Conservation (phyloP, 2,888 invertebrate genomes). For the Adelphocoris suturalis region DNA sequence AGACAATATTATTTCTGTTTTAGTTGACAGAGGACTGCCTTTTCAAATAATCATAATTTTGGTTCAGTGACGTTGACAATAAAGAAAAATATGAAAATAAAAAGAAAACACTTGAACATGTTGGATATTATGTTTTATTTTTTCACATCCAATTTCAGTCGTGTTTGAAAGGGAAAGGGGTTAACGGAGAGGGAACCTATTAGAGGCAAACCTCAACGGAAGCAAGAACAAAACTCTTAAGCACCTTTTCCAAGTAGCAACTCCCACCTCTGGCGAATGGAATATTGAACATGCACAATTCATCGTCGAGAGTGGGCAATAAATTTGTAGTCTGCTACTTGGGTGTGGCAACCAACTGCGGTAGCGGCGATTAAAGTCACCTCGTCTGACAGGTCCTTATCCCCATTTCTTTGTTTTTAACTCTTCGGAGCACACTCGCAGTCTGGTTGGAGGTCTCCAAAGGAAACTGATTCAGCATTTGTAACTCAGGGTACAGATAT, state of each 20-base stretch:
- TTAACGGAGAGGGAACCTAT: neutral
- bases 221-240: slow-evolving; percentile 27
- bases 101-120: neutral
- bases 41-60: slow-evolving; percentile 34
- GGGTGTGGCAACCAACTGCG: slow-evolving; percentile 27
- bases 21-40: no score
- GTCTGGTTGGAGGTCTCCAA: neutral
- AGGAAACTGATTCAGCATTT: slow-evolving; percentile 5
- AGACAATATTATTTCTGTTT: no score
- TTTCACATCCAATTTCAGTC: neutral
- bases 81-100: neutral
- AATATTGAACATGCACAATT: slow-evolving; percentile 39
- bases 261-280: slow-evolving; percentile 31
- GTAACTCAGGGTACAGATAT: neutral
- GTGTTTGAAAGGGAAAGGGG: neutral
- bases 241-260: slow-evolving; percentile 26
- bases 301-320: neutral
- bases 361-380: slow-evolving; percentile 41
- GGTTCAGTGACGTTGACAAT: neutral
- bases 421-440: neutral
- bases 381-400: slow-evolving; percentile 42
- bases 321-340: slow-evolving; percentile 40
- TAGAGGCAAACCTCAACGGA: slow-evolving; percentile 3
- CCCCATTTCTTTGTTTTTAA: slow-evolving; percentile 41
- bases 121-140: neutral